phyloP scores from a whole-genome alignment of 2,888 invertebrate species.

The Augiades crinisus region DNA sequence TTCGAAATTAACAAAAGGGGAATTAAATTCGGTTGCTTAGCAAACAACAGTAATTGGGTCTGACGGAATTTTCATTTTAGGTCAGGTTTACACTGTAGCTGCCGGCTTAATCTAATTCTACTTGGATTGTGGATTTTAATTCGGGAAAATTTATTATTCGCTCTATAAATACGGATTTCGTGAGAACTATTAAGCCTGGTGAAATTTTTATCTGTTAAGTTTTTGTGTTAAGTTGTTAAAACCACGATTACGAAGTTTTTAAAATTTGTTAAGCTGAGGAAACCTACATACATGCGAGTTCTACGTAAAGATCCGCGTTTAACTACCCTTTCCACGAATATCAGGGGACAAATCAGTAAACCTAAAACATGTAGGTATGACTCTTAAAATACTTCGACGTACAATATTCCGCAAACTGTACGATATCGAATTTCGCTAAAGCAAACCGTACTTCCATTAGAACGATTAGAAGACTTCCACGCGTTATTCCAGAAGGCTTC shows the following conservation, averaged over 20 bases:
- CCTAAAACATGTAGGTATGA: too few species aligned
- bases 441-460: constrained; percentile 11
- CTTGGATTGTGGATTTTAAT: constrained; percentile 21
- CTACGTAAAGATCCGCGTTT: too few species aligned
- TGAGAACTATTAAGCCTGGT: constrained; percentile 7
- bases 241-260: too few species aligned
- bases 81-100: constrained; percentile 43
- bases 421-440: constrained; percentile 3
- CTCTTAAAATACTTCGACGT: not conserved
- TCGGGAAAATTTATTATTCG: constrained; percentile 20
- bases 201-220: constrained; percentile 13
- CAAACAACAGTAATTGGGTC: constrained; percentile 57
- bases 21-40: constrained; percentile 55
- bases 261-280: too few species aligned
- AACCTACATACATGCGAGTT: too few species aligned
- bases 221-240: too few species aligned
- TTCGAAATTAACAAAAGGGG: constrained; percentile 29
- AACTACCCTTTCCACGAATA: too few species aligned
- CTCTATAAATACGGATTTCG: constrained; percentile 16
- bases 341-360: too few species aligned
- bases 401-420: not conserved
- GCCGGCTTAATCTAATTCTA: constrained; percentile 49
- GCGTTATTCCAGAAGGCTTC: constrained; percentile 19
- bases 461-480: constrained; percentile 24
- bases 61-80: constrained; percentile 45